phyloP scores from a whole-genome alignment of 2,888 invertebrate species.

The Leptogaster cylindrica region DNA sequence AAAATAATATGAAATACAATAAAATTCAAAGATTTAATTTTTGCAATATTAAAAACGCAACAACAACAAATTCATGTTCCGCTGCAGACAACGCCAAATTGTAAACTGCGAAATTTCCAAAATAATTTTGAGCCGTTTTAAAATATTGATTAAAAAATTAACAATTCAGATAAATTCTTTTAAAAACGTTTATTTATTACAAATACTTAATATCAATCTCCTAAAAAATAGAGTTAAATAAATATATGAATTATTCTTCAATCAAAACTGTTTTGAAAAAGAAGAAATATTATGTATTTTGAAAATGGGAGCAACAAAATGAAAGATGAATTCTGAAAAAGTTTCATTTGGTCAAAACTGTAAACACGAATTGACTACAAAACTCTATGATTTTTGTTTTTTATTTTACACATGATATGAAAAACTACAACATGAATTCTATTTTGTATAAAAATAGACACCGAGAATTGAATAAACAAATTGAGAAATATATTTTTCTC shows the following conservation, averaged over 20 bases:
- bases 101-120: too few species aligned
- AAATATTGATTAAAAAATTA: not conserved
- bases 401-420: not conserved
- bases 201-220: slow-evolving; percentile 28
- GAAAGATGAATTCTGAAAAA: not conserved
- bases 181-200: slow-evolving; percentile 26
- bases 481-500: not conserved
- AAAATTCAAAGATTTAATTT: too few species aligned
- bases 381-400: not conserved
- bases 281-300: not conserved
- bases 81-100: too few species aligned
- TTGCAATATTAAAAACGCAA: too few species aligned
- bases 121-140: too few species aligned
- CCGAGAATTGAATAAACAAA: not conserved
- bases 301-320: not conserved
- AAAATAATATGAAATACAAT: too few species aligned
- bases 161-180: not conserved
- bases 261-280: not conserved
- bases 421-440: too few species aligned
- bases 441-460: not conserved
- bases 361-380: not conserved
- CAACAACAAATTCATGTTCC: too few species aligned
- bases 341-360: not conserved
- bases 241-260: not conserved
- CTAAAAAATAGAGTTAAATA: slow-evolving; percentile 5